Conservation (phyloP, 2,888 invertebrate species). For the Caenorhabditis auriculariae region DNA sequence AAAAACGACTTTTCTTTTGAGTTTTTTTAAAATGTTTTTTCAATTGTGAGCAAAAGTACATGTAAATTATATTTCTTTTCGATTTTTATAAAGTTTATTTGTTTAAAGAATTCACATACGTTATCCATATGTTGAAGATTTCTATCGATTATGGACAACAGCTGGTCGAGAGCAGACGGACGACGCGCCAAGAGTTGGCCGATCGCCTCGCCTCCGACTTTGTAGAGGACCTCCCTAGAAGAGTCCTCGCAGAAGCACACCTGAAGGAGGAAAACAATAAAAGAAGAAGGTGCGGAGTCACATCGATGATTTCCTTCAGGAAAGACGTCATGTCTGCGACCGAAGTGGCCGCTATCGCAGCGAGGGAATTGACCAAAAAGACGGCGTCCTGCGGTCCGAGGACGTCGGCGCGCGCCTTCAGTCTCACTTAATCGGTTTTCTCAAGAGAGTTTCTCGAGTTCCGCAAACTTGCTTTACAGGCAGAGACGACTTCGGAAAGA, state of each 20-base stretch:
- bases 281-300: too few relatives aligned
- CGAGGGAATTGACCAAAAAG: slow-evolving; percentile 44
- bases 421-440: slow-evolving; percentile 3
- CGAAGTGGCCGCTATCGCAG: slow-evolving; percentile 34
- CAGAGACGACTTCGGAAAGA: slow-evolving; percentile 13
- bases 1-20: too few relatives aligned
- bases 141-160: slow-evolving; percentile 52
- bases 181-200: slow-evolving; percentile 42
- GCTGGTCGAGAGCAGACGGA: slow-evolving; percentile 42
- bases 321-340: slow-evolving; percentile 28
- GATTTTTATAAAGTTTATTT: background rate
- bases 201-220: slow-evolving; percentile 60
- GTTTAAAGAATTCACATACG: slow-evolving; percentile 4
- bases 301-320: slow-evolving; percentile 44
- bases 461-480: background rate
- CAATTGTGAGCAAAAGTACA: too few relatives aligned
- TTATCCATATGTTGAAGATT: slow-evolving; percentile 53
- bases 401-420: slow-evolving; percentile 10
- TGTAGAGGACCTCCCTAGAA: slow-evolving; percentile 49
- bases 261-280: slow-evolving; percentile 26
- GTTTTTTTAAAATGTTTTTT: too few relatives aligned
- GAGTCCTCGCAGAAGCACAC: slow-evolving; percentile 57
- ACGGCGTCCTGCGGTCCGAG: slow-evolving; percentile 34
- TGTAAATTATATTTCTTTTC: too few relatives aligned
- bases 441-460: too few relatives aligned